These are phyloP conservation scores for Scartelaos histophorus DNA, from an alignment of 2,113 vertebrate genomes.

Conservation along the genomic window DNA sequence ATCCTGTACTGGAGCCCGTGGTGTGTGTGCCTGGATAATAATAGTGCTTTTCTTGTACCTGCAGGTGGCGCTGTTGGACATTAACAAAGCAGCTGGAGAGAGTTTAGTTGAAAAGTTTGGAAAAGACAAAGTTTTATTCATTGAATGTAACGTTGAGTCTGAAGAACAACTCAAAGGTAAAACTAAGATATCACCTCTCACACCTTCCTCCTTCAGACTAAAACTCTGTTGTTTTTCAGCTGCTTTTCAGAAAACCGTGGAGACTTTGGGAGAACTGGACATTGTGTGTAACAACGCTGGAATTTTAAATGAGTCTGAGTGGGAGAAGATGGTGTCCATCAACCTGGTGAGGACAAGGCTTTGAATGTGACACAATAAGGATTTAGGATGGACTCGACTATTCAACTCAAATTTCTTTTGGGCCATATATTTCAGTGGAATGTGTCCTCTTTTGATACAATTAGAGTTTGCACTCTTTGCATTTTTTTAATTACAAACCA, in stretches of 20 bases:
- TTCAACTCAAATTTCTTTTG: no score
- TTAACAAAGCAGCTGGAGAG: conserved; percentile 46
- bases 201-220: no score
- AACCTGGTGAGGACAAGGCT: conserved; percentile 68
- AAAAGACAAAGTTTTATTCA: conserved; percentile 42
- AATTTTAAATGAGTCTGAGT: conserved; percentile 65
- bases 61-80: conserved; percentile 71
- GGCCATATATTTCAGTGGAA: no score
- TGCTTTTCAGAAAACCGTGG: conserved; percentile 60
- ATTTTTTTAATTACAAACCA: no score
- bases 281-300: conserved; percentile 81
- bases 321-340: conserved; percentile 72
- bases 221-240: conserved; percentile 40
- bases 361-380: no score
- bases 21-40: no score
- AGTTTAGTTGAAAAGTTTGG: conserved; percentile 42
- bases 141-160: conserved; percentile 62
- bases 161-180: conserved; percentile 69
- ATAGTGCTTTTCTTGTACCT: not conserved
- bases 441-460: no score
- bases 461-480: no score
- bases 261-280: conserved; percentile 68
- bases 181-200: not conserved
- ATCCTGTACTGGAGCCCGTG: no score
- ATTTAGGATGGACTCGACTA: no score